Evolutionary conservation across 2,797 vertebrate genomes (phyloP), one percentile per base, ranked within the genome.

Genomic region (Anniella stebbinsi): DNA sequence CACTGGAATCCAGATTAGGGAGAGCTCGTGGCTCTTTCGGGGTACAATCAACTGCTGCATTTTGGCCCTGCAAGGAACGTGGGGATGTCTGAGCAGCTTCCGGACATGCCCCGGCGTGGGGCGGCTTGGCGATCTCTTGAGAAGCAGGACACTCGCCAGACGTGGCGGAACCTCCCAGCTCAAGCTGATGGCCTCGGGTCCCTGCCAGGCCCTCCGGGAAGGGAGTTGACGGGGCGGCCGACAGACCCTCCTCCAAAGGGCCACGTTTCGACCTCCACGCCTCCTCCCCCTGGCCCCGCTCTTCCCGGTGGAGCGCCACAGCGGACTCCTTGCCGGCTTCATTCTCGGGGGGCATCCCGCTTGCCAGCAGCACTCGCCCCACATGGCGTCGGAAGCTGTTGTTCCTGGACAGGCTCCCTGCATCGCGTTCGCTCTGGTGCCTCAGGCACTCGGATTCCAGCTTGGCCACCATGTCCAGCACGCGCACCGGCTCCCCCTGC

Each of bases 381-480:
- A 98, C 98, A 0, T 96, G 97, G 73, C 98, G 97, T 77, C 98
- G 97, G 95, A 99, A 98, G 95, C 98, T 98, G 97, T 98, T 98
- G 96, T 94, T 99, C 38, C 98, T 96, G 0, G 98, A 98, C 77
- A 99, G 97, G 28, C 97, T 95, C 33, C 97, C 97, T 0, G 96
- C 95, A 54, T 97, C 97, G 8, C 97, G 78, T 87, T 96, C 95
- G 66, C 95, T 96, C 96, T 98, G 98, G 9, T 93, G 97, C 95
- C 94, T 96, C 96, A 98, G 95, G 95, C 98, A 98, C 94, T 99
- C 98, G 0, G 98, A 99, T 95, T 99, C 99, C 91, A 99, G 96
- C 97, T 93, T 98, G 33, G 99, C 99, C 83, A 99, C 99, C 98
- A 99, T 98, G 96, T 99, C 98, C 8, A 98, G 97, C 92, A 99